A percentile compares a stretch with the other conserved stretches of the same genome.
These are phyloP conservation scores for Bufo bufo DNA, from an alignment of 2,113 vertebrate genomes.

Conservation along the genomic window DNA sequence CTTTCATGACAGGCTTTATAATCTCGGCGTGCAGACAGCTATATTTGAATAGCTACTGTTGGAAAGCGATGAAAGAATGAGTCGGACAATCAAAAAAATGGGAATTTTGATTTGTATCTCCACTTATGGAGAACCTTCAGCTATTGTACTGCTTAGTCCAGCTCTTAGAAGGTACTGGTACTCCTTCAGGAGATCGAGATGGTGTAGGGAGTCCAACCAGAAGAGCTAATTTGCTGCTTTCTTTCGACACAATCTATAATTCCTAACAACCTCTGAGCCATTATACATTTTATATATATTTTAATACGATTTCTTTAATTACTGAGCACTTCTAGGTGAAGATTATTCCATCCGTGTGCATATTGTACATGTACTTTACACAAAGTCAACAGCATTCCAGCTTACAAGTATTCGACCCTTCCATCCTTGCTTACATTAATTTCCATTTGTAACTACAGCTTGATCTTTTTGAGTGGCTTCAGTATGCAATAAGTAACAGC, in stretches of 20 bases:
- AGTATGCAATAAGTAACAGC: neutral
- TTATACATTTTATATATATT: neutral
- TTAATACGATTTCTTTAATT: neutral
- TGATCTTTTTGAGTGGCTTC: neutral
- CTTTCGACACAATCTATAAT: neutral
- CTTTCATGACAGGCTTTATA: neutral
- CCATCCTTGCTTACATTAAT: neutral
- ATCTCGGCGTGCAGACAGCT: too few relatives aligned
- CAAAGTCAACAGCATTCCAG: neutral
- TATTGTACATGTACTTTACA: constrained; percentile 7
- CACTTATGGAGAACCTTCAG: neutral
- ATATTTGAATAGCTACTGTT: neutral
- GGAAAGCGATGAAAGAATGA: neutral
- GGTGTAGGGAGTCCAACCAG: too few relatives aligned
- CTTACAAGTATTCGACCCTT: neutral
- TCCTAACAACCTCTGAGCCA: neutral
- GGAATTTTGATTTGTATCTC: constrained; percentile 17
- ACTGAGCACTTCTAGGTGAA: neutral
- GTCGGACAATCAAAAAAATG: constrained; percentile 40
- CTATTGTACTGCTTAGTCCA: neutral
- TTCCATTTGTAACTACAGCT: neutral
- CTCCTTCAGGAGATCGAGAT: neutral
- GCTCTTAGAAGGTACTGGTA: too few relatives aligned
- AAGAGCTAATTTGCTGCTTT: neutral
- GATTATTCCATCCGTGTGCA: neutral